A percentile compares a stretch with the other conserved stretches of the same genome.
phyloP scores from a whole-genome alignment of 2,797 vertebrate genomes.

The Squalus acanthias region DNA sequence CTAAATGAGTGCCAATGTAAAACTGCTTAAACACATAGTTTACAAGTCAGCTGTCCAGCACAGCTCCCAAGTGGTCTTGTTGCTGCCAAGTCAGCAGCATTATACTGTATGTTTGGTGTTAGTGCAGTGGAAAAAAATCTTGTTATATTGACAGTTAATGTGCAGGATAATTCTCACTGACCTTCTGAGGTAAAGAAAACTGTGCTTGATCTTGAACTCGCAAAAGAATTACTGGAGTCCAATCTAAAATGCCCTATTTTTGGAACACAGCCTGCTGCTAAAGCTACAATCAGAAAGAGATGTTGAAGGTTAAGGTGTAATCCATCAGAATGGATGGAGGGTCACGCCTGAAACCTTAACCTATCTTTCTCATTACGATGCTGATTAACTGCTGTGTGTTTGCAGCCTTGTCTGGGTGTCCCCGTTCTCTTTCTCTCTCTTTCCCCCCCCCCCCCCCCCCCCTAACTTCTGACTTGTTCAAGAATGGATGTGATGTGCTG shows the following conservation, averaged over 20 bases:
- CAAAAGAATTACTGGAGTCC: background rate
- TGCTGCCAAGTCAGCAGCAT: no score
- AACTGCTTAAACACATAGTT: background rate
- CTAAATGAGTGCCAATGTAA: background rate
- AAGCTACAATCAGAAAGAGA: background rate
- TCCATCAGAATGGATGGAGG: background rate
- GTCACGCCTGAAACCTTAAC: background rate
- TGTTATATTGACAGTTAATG: background rate
- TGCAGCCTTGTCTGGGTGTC: background rate
- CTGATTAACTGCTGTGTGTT: background rate
- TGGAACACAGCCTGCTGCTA: background rate
- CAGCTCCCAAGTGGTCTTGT: no score
- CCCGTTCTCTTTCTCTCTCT: no score
- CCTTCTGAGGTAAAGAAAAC: background rate
- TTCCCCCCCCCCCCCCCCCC: no score
- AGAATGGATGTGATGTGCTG: background rate
- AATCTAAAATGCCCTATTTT: background rate
- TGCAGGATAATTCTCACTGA: background rate
- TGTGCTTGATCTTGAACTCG: background rate
- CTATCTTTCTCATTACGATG: background rate
- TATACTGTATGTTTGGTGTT: no score
- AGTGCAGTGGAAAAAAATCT: no score
- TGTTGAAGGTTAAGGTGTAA: background rate
- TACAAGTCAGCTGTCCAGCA: background rate
- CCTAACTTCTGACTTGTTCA: background rate